phyloP scores from a whole-genome alignment of 2,113 vertebrate genomes.

The Podarcis cretensis region DNA sequence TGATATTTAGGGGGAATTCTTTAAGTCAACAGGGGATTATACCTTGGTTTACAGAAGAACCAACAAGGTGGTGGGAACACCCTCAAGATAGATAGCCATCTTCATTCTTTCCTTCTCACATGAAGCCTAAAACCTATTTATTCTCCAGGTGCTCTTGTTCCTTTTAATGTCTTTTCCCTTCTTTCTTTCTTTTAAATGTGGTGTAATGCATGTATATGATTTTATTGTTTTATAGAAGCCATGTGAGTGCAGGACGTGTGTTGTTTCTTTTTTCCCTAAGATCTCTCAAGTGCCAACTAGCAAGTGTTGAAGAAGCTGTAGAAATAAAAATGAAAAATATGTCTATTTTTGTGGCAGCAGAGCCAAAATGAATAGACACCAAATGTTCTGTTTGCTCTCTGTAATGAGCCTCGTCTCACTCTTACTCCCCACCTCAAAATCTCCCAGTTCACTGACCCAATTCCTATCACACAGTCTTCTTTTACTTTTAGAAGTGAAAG shows the following conservation, averaged over 20 bases:
- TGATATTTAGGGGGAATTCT: no score
- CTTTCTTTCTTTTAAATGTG: background rate
- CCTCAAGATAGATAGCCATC: no score
- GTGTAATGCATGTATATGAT: background rate
- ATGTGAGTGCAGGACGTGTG: background rate
- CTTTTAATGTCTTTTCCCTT: background rate
- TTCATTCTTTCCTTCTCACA: background rate
- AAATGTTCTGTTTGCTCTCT: background rate
- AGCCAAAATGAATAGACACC: background rate
- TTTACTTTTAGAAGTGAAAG: background rate
- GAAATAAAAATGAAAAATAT: background rate
- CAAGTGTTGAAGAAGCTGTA: background rate
- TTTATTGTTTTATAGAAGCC: background rate
- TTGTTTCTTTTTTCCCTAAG: background rate
- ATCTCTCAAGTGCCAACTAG: background rate
- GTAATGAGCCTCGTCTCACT: background rate
- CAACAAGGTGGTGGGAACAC: background rate
- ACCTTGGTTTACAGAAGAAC: background rate
- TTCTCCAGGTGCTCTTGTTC: background rate
- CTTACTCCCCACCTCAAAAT: background rate
- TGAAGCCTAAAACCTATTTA: background rate
- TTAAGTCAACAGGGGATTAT: no score
- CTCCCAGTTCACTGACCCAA: background rate
- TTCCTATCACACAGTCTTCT: background rate
- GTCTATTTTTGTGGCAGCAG: background rate